Conservation (phyloP, 2,797 vertebrate genomes). For the Neosilurus hyrtlii region DNA sequence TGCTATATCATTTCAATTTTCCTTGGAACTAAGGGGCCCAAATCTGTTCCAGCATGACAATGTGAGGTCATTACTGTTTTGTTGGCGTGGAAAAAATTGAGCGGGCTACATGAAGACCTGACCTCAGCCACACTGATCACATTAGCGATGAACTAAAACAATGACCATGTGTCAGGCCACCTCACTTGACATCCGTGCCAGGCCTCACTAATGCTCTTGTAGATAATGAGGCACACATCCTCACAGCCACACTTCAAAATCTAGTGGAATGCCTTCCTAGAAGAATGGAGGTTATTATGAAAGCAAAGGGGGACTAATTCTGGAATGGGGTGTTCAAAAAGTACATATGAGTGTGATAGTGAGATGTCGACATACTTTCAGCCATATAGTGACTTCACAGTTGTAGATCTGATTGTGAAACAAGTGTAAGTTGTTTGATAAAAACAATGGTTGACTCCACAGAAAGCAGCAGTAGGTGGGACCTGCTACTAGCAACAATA, state of each 20-base stretch:
- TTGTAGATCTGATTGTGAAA: neutral
- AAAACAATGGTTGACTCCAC: neutral
- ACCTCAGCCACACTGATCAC: neutral
- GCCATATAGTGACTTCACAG: neutral
- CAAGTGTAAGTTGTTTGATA: neutral
- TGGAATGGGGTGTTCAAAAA: neutral
- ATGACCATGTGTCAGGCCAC: neutral
- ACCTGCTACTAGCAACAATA: neutral
- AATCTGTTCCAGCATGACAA: neutral
- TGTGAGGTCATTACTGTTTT: neutral
- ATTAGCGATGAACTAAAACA: neutral
- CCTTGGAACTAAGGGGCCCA: neutral
- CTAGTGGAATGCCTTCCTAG: neutral
- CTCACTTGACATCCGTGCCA: neutral
- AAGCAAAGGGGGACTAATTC: neutral
- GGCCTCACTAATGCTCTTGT: neutral
- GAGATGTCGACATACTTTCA: neutral
- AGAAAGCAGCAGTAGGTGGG: neutral
- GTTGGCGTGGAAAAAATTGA: neutral
- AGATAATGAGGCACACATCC: neutral
- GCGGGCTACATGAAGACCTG: neutral
- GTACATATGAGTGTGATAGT: neutral
- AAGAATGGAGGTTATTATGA: neutral
- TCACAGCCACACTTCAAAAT: neutral
- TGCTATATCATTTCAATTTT: neutral